Evolutionary conservation across 2,888 invertebrate genomes (phyloP).

Genomic region (Aporophyla lueneburgensis): DNA sequence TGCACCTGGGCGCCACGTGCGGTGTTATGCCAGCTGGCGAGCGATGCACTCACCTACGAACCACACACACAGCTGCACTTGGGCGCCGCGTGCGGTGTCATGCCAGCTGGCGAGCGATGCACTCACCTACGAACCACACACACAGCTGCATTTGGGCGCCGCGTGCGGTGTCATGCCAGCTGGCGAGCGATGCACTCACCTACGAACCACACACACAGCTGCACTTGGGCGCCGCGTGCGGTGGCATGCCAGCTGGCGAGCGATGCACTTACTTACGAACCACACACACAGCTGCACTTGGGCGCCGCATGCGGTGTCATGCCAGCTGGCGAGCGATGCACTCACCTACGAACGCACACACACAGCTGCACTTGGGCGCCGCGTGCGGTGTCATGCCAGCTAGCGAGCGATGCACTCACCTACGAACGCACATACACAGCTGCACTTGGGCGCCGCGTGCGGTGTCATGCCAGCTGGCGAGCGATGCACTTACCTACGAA

Average conservation of each 20-base stretch:
- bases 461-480: neutral
- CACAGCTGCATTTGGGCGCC: slow-evolving; percentile 1
- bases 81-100: neutral
- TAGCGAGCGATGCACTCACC: too few relatives aligned
- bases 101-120: too few relatives aligned
- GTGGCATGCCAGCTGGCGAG: neutral
- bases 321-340: too few relatives aligned
- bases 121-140: too few relatives aligned
- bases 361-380: slow-evolving; percentile 1
- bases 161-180: neutral
- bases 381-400: neutral
- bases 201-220: neutral
- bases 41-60: neutral
- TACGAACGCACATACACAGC: too few relatives aligned
- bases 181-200: neutral
- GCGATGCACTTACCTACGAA: neutral
- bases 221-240: neutral
- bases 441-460: neutral
- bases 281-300: slow-evolving; percentile 4
- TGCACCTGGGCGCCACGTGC: neutral
- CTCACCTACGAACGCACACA: too few relatives aligned
- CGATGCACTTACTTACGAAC: neutral
- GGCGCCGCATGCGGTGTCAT: neutral
- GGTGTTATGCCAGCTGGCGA: neutral
- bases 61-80: slow-evolving; percentile 8